Percentiles rank a stretch among this genome's conserved stretches.
Conservation (phyloP, 35 echinoderm and acorn worm genomes). For the Ptychodera flava region DNA sequence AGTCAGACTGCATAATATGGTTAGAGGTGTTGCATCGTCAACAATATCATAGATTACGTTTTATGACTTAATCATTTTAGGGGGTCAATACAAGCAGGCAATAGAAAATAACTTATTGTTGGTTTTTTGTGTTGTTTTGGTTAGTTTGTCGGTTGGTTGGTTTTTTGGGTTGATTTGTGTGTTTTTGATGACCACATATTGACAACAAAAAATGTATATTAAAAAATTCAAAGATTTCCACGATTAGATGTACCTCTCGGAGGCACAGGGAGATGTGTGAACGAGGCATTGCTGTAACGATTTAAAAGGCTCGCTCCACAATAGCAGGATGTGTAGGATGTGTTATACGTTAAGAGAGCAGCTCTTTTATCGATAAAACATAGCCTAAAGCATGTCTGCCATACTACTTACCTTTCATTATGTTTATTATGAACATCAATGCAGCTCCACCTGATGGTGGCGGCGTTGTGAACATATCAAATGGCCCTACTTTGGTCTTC, state of each 20-base stretch:
- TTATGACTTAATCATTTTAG: not conserved
- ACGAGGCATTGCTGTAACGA: not conserved
- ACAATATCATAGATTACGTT: not conserved
- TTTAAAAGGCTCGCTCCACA: not conserved
- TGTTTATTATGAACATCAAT: slow-evolving; percentile 38
- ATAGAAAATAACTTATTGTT: too few species aligned
- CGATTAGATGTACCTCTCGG: too few species aligned
- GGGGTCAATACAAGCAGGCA: not conserved
- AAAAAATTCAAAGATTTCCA: not conserved
- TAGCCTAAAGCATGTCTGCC: not conserved
- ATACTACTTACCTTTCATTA: slow-evolving; percentile 32
- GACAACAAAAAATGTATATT: too few species aligned
- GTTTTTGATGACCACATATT: too few species aligned
- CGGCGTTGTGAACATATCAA: slow-evolving; percentile 13
- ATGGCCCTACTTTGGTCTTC: not conserved
- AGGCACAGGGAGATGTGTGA: not conserved
- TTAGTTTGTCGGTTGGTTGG: too few species aligned
- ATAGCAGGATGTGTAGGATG: not conserved
- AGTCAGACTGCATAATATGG: not conserved
- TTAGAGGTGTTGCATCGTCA: not conserved
- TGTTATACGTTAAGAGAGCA: not conserved
- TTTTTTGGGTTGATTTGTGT: too few species aligned
- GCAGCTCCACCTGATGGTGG: slow-evolving; percentile 36
- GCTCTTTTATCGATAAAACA: not conserved
- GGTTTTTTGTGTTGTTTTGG: too few species aligned